Percentiles rank a stretch among this genome's conserved stretches.
Conservation (phyloP, 1,140 invertebrate species). For the Coelopa frigida region DNA sequence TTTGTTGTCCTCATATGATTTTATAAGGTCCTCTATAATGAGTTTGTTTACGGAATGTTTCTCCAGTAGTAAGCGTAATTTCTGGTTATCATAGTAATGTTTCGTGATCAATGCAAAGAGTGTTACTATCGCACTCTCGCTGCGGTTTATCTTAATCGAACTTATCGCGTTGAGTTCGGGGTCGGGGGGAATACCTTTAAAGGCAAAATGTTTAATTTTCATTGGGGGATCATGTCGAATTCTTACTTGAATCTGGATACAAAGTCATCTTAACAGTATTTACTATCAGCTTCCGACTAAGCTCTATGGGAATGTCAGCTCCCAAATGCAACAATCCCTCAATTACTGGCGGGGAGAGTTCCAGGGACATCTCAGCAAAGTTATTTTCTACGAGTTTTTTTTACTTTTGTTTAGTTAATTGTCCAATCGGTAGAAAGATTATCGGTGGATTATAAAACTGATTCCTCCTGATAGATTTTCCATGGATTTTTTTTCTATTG, state of each 20-base stretch:
- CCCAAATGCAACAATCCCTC: constrained; percentile 34
- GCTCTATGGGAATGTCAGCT: constrained; percentile 18
- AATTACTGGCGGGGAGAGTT: constrained; percentile 29
- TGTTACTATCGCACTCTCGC: constrained; percentile 38
- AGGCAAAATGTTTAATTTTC: not conserved
- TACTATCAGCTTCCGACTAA: constrained; percentile 31
- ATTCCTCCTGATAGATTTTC: no score
- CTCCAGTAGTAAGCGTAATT: constrained; percentile 27
- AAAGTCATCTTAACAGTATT: constrained; percentile 37
- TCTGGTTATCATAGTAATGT: constrained; percentile 20
- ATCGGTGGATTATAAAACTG: no score
- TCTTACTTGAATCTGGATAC: constrained; percentile 38
- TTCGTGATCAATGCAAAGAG: constrained; percentile 36
- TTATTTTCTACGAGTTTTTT: not conserved
- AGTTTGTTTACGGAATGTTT: constrained; percentile 13
- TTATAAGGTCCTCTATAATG: constrained; percentile 29
- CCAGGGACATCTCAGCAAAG: constrained; percentile 1
- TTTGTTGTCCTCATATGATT: constrained; percentile 32
- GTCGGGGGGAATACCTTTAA: constrained; percentile 32
- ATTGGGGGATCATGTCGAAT: not conserved
- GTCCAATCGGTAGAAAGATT: no score
- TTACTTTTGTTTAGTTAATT: no score
- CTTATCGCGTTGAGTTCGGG: constrained; percentile 40
- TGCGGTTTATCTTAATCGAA: constrained; percentile 35
- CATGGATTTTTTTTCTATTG: no score